phyloP scores from a whole-genome alignment of 2,888 invertebrate species.

The Microdon myrmicae region DNA sequence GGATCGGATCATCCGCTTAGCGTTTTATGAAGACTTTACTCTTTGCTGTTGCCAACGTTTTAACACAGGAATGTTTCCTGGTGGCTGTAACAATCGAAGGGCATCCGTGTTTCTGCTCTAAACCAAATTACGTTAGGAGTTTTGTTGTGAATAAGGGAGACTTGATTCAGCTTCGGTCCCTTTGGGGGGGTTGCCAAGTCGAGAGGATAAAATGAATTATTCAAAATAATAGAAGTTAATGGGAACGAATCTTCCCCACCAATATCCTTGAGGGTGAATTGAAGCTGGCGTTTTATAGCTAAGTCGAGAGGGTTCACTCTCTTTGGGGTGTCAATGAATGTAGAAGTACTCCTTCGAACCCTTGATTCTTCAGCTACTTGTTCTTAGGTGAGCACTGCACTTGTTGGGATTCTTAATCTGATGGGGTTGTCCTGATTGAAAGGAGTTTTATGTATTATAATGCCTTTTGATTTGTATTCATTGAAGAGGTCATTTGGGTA shows the following conservation, averaged over 20 bases:
- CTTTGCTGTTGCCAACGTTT: conserved; percentile 5
- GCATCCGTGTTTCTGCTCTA: conserved; percentile 13
- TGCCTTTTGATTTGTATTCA: too few species aligned
- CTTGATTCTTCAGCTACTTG: too few species aligned
- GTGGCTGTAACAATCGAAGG: neutral
- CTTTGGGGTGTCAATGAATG: too few species aligned
- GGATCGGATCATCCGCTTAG: conserved; percentile 44
- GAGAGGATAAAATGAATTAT: conserved; percentile 45
- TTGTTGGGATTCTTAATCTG: too few species aligned
- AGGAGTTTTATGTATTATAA: too few species aligned
- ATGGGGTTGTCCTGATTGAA: too few species aligned
- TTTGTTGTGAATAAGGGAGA: conserved; percentile 16
- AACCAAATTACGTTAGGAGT: conserved; percentile 9
- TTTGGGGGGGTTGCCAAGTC: conserved; percentile 12
- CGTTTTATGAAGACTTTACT: conserved; percentile 35
- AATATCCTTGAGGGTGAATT: conserved; percentile 16
- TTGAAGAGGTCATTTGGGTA: too few species aligned
- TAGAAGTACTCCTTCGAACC: too few species aligned
- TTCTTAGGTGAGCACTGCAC: too few species aligned
- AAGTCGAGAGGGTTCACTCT: too few species aligned
- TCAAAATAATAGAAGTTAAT: conserved; percentile 42
- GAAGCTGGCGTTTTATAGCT: conserved; percentile 17
- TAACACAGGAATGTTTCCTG: neutral
- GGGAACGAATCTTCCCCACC: conserved; percentile 35
- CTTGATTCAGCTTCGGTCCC: conserved; percentile 34